phyloP scores from a whole-genome alignment of 2,113 vertebrate species.

The Lepus americanus region DNA sequence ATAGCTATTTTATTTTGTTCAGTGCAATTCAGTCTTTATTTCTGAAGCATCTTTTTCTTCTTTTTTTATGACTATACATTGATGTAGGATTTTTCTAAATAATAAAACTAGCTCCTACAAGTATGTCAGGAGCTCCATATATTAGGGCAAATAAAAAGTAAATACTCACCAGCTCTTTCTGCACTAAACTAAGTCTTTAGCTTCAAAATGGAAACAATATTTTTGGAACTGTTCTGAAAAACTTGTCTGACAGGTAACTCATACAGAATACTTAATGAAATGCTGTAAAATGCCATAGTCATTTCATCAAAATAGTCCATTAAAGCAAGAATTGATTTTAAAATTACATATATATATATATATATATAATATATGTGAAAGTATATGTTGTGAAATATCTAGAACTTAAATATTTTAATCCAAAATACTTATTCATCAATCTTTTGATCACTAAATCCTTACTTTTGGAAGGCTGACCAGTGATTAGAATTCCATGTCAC shows the following conservation, averaged over 20 bases:
- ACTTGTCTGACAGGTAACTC: not conserved
- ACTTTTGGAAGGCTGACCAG: not conserved
- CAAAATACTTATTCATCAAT: not conserved
- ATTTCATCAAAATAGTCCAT: not conserved
- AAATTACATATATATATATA: not conserved
- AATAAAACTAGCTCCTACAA: not conserved
- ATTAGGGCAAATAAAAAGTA: not conserved
- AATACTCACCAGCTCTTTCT: not conserved
- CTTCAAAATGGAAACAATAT: not conserved
- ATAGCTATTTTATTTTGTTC: conserved; percentile 51
- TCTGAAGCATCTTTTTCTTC: conserved; percentile 25
- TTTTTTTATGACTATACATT: not conserved
- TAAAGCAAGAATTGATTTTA: not conserved
- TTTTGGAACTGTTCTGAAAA: not conserved
- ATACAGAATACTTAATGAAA: not conserved
- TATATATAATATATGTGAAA: not conserved
- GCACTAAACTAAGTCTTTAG: not conserved
- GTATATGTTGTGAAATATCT: not conserved
- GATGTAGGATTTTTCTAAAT: not conserved
- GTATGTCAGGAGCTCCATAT: not conserved
- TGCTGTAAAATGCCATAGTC: not conserved
- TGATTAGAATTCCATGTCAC: not conserved
- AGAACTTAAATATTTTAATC: not conserved
- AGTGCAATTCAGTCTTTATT: not conserved
- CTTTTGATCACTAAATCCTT: not conserved